A percentile compares a stretch with the other conserved stretches of the same genome.
Evolutionary conservation across 2,888 invertebrate genomes (phyloP).

Genomic region (Platerodrilus igneus): DNA sequence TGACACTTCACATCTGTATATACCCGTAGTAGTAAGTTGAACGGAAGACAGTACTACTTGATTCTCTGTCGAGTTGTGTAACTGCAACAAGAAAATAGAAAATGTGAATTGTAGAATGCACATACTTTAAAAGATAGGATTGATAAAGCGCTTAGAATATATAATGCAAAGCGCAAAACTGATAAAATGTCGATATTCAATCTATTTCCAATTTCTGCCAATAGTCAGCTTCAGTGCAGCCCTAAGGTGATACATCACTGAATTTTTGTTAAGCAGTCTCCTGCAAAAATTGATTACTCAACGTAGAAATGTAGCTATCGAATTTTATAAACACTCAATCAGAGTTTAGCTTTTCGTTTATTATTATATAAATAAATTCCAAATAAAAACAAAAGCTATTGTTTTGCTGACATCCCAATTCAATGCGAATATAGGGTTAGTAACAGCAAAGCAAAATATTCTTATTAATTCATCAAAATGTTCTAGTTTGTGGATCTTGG

Average conservation of each 20-base stretch:
- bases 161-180: constrained; percentile 36
- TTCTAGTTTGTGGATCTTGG: too few relatives aligned
- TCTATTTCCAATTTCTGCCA: constrained; percentile 47
- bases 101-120: too few relatives aligned
- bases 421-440: too few relatives aligned
- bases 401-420: too few relatives aligned
- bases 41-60: constrained; percentile 62
- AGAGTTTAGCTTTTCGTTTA: too few relatives aligned
- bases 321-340: constrained; percentile 34
- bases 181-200: constrained; percentile 46
- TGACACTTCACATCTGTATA: constrained; percentile 66
- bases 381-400: too few relatives aligned
- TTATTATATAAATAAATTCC: too few relatives aligned
- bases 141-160: constrained; percentile 37
- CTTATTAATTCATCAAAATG: too few relatives aligned
- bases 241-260: constrained; percentile 44
- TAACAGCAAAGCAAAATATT: too few relatives aligned
- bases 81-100: constrained; percentile 48
- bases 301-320: constrained; percentile 39
- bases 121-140: constrained; percentile 39
- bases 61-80: constrained; percentile 63
- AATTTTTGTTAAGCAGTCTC: constrained; percentile 40
- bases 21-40: constrained; percentile 59
- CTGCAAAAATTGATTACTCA: constrained; percentile 43
- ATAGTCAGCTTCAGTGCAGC: constrained; percentile 37